A percentile compares a stretch with the other conserved stretches of the same genome.
Conservation (phyloP, 2,797 vertebrate species). For the Smutsia temminckii region DNA sequence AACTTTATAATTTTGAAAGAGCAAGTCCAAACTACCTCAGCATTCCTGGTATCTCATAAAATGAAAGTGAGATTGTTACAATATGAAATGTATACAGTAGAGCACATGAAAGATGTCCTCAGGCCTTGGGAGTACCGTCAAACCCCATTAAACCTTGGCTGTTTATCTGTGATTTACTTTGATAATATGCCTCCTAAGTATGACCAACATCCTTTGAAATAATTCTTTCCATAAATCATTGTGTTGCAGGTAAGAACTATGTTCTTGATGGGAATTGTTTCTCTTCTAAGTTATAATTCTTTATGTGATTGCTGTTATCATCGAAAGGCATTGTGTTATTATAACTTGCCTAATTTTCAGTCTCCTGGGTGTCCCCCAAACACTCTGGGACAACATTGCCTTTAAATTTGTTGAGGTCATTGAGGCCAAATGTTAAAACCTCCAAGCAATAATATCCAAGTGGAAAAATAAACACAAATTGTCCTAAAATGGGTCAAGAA, state of each 20-base stretch:
- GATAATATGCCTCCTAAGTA: background rate
- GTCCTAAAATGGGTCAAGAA: background rate
- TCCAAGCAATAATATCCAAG: background rate
- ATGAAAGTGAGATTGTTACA: background rate
- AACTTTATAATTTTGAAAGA: conserved; percentile 33
- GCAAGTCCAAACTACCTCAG: background rate
- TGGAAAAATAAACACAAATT: background rate
- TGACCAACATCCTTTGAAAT: background rate
- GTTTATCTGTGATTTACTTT: background rate
- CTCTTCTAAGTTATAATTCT: background rate
- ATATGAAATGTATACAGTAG: background rate
- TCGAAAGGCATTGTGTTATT: background rate
- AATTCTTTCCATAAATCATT: background rate
- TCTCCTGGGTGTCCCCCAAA: background rate
- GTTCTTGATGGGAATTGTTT: background rate
- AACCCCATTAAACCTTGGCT: background rate
- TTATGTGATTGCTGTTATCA: background rate
- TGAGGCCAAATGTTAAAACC: background rate
- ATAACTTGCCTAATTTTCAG: background rate
- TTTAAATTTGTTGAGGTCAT: background rate
- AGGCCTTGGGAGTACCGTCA: fast-evolving
- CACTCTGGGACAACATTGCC: background rate
- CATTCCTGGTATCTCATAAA: background rate
- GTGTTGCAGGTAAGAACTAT: background rate
- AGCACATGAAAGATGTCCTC: background rate